Evolutionary conservation across 2,113 vertebrate species (phyloP), one percentile per base, ranked within the genome.

Genomic region (Lampris megalopsis): DNA sequence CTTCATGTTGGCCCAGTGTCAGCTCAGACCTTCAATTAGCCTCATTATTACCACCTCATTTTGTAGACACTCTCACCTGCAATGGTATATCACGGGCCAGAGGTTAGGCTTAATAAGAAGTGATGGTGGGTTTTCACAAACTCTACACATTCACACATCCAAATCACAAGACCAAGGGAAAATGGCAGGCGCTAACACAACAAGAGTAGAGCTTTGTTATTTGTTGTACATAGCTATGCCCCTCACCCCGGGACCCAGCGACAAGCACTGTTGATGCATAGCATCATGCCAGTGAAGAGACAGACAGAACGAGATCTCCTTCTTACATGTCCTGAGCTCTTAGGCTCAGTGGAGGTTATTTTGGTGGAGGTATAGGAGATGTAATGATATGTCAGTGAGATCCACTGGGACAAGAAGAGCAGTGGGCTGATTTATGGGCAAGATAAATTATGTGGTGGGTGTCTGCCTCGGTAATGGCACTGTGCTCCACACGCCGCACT

Each of bases 371-470:
- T 88, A 81, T 82, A 87, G 87, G 85, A 87, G 91, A 83, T 88
- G 75, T 91, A 88, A 93, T 91, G 90, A 87, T 89, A 91, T 85
- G 84, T 89, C 90, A 83, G 86, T 80, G 84, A 88, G 89, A 86
- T 88, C 85, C 87, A 84, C 86, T 73, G 88, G 90, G 89, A 90
- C 90, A 81, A 86, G 86, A 88, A 83, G 81, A 91, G 90, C 90
- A 89, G 83, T 86, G 87, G 89, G 83, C 88, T 92, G 89, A 91
- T 93, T 92, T 91, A 93, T 90, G 86, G 84, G 81, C 86, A 76
- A 90, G 90, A 91, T 91, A 92, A 92, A 92, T 88, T 86, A 93
- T 92, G 88, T 89, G 89, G 84, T 90, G 86, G 89, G 87, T 90
- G 92, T 91, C 90, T 90, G 86, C 85, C 79, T 86, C 82, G 88